These are phyloP conservation scores for Reticulitermes lucifugus DNA, from an alignment of 2,888 invertebrate genomes.

Conservation along the genomic window DNA sequence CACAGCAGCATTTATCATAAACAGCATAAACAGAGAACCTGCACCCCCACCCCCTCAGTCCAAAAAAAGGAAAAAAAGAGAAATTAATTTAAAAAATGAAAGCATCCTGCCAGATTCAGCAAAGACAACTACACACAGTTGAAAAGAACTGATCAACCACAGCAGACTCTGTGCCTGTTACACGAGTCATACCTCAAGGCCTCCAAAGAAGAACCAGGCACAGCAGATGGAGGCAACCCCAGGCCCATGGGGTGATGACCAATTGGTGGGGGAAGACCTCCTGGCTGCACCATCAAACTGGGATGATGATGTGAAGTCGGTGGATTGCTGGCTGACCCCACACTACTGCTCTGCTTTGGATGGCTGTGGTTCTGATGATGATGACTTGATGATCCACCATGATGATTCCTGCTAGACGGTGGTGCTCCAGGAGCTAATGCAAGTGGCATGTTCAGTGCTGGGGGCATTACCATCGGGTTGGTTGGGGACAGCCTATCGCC, in stretches of 20 bases:
- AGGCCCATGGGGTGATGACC: conserved; percentile 65
- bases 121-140: too few species aligned
- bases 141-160: too few species aligned
- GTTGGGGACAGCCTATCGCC: conserved; percentile 38
- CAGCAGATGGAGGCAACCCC: conserved; percentile 57
- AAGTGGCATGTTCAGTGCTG: conserved; percentile 38
- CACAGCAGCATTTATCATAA: too few species aligned
- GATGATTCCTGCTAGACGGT: conserved; percentile 32
- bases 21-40: too few species aligned
- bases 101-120: not conserved
- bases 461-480: conserved; percentile 29
- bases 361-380: conserved; percentile 62
- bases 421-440: conserved; percentile 22
- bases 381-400: conserved; percentile 38
- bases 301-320: conserved; percentile 48
- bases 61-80: not conserved
- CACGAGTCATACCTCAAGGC: conserved; percentile 65
- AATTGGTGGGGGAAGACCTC: conserved; percentile 68
- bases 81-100: not conserved
- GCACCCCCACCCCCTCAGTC: too few species aligned
- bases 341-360: conserved; percentile 72
- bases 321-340: conserved; percentile 20
- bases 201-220: conserved; percentile 75
- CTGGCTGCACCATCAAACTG: conserved; percentile 67
- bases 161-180: not conserved